Percentiles rank a stretch among this genome's conserved stretches.
phyloP scores from a whole-genome alignment of 1,140 invertebrate species.

The Drosophila fuyamai region DNA sequence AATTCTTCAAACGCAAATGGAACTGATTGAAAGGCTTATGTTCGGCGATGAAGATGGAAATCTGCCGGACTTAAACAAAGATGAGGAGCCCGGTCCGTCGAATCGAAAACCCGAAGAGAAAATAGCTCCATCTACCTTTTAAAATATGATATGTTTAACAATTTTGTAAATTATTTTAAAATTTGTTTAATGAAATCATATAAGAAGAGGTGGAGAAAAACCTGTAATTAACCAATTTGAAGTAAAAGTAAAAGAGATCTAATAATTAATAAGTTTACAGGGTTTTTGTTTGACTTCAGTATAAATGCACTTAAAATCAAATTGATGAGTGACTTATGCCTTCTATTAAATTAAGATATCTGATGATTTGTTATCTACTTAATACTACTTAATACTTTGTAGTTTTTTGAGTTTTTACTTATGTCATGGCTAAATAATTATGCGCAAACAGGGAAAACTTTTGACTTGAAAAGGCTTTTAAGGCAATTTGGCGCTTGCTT shows the following conservation, averaged over 20 bases:
- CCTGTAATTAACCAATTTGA: no score
- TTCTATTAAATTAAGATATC: no score
- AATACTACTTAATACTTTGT: constrained; percentile 1
- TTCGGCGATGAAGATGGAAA: constrained; percentile 29
- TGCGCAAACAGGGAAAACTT: constrained; percentile 78
- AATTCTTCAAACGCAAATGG: constrained; percentile 52
- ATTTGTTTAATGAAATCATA: no score
- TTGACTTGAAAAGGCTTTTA: constrained; percentile 79
- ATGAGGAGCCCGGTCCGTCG: neutral
- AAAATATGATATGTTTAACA: no score
- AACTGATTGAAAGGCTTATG: constrained; percentile 38
- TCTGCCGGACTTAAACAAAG: neutral
- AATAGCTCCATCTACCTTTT: no score
- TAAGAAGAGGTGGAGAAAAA: no score
- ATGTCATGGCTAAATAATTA: constrained; percentile 77
- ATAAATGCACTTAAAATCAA: no score
- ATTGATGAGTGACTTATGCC: no score
- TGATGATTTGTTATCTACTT: neutral
- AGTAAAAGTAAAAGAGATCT: no score
- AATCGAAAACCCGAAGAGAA: neutral
- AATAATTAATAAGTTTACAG: no score
- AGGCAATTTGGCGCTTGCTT: constrained; percentile 76
- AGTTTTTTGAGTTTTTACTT: constrained; percentile 18
- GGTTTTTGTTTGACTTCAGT: no score
- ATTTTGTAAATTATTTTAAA: no score